Conservation (phyloP, 1,140 invertebrate genomes). For the Drosophila erecta region DNA sequence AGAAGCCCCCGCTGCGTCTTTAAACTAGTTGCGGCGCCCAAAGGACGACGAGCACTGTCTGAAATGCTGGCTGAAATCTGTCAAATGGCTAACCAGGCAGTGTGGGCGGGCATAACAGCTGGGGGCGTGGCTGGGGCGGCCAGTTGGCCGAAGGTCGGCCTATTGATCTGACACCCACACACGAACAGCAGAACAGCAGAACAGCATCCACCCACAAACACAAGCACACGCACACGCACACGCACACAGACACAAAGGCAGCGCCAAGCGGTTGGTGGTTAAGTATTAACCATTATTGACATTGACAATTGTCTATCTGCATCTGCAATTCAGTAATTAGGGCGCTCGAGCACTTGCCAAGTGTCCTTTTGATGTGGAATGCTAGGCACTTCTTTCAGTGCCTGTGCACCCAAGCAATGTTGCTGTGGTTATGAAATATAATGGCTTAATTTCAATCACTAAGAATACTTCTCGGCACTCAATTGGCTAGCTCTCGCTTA, state of each 20-base stretch:
- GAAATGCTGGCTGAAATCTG: constrained; percentile 50
- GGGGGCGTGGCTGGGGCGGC: background rate
- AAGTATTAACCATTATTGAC: constrained; percentile 80
- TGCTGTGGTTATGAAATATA: background rate
- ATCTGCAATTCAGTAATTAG: constrained; percentile 51
- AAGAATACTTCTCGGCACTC: too few relatives aligned
- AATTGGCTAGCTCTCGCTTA: too few relatives aligned
- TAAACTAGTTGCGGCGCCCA: constrained; percentile 63
- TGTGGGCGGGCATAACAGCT: constrained; percentile 1
- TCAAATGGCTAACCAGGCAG: constrained; percentile 74
- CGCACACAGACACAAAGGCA: background rate
- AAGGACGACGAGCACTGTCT: constrained; percentile 19
- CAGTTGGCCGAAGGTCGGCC: constrained; percentile 59
- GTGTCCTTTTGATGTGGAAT: constrained; percentile 40
- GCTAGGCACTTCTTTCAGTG: background rate
- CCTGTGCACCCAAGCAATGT: background rate
- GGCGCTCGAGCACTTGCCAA: constrained; percentile 40
- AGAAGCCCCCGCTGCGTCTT: constrained; percentile 34
- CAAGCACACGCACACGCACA: background rate
- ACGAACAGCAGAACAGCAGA: constrained; percentile 17
- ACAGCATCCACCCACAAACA: background rate
- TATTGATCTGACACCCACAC: constrained; percentile 76
- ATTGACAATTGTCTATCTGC: constrained; percentile 75
- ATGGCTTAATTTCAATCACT: background rate
- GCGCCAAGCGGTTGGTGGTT: constrained; percentile 35